phyloP scores from a whole-genome alignment of 2,113 vertebrate genomes.

The Lycaon pictus region DNA sequence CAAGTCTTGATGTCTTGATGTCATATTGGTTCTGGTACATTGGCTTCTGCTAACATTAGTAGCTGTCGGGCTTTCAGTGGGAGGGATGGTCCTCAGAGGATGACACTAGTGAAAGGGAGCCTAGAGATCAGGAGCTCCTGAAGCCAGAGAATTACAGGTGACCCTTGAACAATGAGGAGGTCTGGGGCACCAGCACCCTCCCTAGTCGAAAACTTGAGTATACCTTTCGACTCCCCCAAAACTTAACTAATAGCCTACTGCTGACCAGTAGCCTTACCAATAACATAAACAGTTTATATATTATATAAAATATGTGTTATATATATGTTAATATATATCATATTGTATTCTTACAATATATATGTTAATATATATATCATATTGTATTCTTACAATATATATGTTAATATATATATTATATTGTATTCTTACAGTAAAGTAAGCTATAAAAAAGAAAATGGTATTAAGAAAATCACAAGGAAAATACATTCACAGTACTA shows the following conservation, averaged over 20 bases:
- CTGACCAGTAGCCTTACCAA: background rate
- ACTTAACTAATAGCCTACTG: background rate
- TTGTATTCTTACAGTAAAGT: background rate
- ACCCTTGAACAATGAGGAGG: background rate
- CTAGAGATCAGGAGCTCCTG: background rate
- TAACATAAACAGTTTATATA: background rate
- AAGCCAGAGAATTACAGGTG: background rate
- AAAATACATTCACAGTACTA: background rate
- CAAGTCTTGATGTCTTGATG: background rate
- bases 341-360: no score
- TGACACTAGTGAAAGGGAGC: background rate
- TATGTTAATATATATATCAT: no score
- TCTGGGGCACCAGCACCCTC: background rate
- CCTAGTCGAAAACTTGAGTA: background rate
- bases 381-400: background rate
- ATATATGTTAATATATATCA: no score
- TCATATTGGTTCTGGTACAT: background rate
- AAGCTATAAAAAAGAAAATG: background rate
- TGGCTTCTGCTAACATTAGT: background rate
- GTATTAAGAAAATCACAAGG: background rate
- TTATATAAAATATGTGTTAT: no score
- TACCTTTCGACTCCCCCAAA: background rate
- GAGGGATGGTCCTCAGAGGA: background rate
- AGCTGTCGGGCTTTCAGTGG: no score
- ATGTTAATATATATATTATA: background rate